These are phyloP conservation scores for Chelon labrosus DNA, from an alignment of 2,797 vertebrate genomes.

Conservation along the genomic window DNA sequence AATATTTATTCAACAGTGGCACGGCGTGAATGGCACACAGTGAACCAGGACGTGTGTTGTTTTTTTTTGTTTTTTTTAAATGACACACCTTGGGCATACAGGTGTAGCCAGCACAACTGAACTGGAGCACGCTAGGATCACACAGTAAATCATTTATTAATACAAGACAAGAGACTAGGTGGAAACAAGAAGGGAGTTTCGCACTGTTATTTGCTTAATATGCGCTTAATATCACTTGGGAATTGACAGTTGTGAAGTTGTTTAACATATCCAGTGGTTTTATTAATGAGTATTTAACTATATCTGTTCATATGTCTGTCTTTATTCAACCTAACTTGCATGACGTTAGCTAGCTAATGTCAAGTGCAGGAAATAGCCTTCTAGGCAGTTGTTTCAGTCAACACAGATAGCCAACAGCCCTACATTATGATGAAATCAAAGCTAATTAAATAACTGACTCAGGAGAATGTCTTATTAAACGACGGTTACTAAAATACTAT, in stretches of 20 bases:
- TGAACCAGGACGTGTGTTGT: slow-evolving; percentile 55
- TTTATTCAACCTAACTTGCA: slow-evolving; percentile 7
- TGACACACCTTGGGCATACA: slow-evolving; percentile 74
- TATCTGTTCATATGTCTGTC: not conserved
- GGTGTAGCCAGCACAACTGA: slow-evolving; percentile 17
- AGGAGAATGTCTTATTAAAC: accelerated
- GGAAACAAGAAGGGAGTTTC: too few relatives aligned
- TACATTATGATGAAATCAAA: not conserved
- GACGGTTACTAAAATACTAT: not conserved
- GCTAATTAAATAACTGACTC: not conserved
- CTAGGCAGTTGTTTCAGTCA: not conserved
- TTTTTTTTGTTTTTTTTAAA: slow-evolving; percentile 2
- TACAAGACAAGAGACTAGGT: too few relatives aligned
- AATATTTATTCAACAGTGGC: too few relatives aligned
- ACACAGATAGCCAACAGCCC: not conserved
- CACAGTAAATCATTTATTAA: not conserved
- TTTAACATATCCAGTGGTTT: not conserved
- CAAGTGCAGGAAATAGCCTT: slow-evolving; percentile 6
- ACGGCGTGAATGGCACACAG: slow-evolving; percentile 4
- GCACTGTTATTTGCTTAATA: too few relatives aligned
- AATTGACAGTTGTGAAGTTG: too few relatives aligned
- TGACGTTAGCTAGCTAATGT: slow-evolving; percentile 48
- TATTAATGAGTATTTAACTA: not conserved
- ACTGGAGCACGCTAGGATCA: not conserved
- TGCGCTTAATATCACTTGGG: too few relatives aligned